These are phyloP conservation scores for Ephydatia muelleri DNA, from an alignment of 37 sponge, comb jelly and placozoan species.

Conservation along the genomic window DNA sequence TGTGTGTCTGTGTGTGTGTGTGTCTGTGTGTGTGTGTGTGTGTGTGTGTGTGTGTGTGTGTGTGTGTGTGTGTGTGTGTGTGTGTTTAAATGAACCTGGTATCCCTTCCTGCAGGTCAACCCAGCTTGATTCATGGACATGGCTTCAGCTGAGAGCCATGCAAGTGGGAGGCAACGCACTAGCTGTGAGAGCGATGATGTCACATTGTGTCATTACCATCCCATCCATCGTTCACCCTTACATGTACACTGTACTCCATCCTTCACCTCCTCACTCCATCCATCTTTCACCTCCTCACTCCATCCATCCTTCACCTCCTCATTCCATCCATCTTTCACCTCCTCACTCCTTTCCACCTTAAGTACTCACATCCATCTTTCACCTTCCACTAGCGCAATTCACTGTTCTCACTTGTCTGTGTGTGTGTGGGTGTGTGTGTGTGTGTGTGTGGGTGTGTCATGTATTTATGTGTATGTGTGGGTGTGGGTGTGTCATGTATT, in stretches of 20 bases:
- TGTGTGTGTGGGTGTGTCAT: too few relatives aligned
- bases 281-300: too few relatives aligned
- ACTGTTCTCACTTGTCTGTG: not conserved
- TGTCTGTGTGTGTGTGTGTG: too few relatives aligned
- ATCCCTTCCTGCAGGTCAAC: constrained; percentile 76
- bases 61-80: too few relatives aligned
- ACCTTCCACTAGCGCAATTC: too few relatives aligned
- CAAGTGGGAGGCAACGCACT: constrained; percentile 98
- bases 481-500: too few relatives aligned
- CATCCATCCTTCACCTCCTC: not conserved
- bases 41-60: too few relatives aligned
- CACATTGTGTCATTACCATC: not conserved
- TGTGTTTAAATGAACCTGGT: not conserved
- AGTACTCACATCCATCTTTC: too few relatives aligned
- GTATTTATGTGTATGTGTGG: too few relatives aligned
- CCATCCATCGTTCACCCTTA: not conserved
- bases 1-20: too few relatives aligned
- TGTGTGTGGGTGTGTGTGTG: too few relatives aligned
- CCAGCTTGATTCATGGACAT: constrained; percentile 96
- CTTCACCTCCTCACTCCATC: not conserved
- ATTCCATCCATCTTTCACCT: not conserved
- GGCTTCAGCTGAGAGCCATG: constrained; percentile 95
- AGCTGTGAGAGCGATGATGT: constrained; percentile 71
- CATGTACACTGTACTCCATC: not conserved
- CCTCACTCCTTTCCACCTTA: not conserved